phyloP scores from a whole-genome alignment of 23 tunicate genomes.

The Trididemnum clinides region DNA sequence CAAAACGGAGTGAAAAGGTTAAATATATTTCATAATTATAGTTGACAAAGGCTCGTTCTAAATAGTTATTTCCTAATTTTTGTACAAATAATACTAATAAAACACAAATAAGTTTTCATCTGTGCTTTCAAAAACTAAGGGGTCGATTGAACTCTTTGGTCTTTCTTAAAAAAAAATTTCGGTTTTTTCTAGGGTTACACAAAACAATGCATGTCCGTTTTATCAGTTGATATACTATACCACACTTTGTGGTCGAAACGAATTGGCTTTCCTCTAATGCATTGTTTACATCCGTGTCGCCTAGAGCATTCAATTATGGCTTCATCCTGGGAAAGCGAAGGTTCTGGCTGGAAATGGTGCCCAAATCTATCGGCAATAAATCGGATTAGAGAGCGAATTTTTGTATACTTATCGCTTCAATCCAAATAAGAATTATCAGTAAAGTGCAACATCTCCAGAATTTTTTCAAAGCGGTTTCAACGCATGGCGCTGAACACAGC shows the following conservation, averaged over 20 bases:
- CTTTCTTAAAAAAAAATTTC: too few relatives aligned
- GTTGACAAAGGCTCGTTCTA: too few relatives aligned
- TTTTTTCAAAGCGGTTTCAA: conserved; percentile 13
- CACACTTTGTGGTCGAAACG: conserved; percentile 14
- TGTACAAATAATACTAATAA: too few relatives aligned
- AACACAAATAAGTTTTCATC: too few relatives aligned
- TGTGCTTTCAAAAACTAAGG: too few relatives aligned
- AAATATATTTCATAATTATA: too few relatives aligned
- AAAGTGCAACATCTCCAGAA: conserved; percentile 12
- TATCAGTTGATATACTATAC: background rate
- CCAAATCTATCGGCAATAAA: conserved; percentile 10
- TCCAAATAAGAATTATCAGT: conserved; percentile 10
- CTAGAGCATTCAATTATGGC: conserved; percentile 1
- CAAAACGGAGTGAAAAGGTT: too few relatives aligned
- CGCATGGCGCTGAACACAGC: conserved; percentile 13
- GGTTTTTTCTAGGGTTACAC: background rate
- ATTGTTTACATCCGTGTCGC: conserved; percentile 25
- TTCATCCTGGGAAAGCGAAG: conserved; percentile 8
- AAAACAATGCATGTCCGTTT: background rate
- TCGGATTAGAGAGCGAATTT: background rate
- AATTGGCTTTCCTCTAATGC: conserved; percentile 8
- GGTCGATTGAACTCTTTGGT: too few relatives aligned
- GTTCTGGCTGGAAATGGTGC: conserved; percentile 2
- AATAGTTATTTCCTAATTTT: too few relatives aligned
- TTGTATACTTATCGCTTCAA: too few relatives aligned